phyloP scores from a whole-genome alignment of 2,797 vertebrate genomes.

The Oreortyx pictus region DNA sequence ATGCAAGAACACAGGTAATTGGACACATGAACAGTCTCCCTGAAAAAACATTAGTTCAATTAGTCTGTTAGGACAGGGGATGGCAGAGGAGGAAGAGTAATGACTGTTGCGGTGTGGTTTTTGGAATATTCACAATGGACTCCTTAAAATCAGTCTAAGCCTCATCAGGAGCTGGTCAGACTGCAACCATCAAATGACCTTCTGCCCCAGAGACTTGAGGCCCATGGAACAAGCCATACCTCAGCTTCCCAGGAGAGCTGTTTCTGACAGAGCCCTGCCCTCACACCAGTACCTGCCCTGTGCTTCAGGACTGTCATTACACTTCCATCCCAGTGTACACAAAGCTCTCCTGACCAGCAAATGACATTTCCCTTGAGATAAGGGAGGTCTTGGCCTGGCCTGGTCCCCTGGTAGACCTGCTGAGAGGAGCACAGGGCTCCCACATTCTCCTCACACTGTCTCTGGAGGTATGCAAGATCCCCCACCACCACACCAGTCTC shows the following conservation, averaged over 20 bases:
- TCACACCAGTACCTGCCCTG: neutral
- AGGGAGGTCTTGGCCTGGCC: neutral
- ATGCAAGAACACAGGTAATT: neutral
- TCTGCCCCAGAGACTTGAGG: fast-evolving
- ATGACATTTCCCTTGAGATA: neutral
- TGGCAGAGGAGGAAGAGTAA: neutral
- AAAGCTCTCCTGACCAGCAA: neutral
- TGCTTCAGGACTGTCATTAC: neutral
- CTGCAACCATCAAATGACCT: neutral
- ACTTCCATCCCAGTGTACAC: neutral
- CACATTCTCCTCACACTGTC: neutral
- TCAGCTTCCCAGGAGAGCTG: neutral
- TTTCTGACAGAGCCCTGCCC: neutral
- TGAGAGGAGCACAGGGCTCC: fast-evolving
- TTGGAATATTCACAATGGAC: neutral
- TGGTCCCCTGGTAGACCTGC: fast-evolving
- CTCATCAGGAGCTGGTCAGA: neutral
- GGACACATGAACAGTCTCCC: neutral
- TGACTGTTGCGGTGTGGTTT: neutral
- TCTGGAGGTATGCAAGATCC: neutral
- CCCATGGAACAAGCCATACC: fast-evolving
- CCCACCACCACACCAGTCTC: neutral
- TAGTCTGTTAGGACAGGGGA: fast-evolving
- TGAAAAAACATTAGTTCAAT: neutral
- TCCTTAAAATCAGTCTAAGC: neutral